These are phyloP conservation scores for Chalcosyrphus nemorum DNA, from an alignment of 2,888 invertebrate genomes.

Conservation along the genomic window DNA sequence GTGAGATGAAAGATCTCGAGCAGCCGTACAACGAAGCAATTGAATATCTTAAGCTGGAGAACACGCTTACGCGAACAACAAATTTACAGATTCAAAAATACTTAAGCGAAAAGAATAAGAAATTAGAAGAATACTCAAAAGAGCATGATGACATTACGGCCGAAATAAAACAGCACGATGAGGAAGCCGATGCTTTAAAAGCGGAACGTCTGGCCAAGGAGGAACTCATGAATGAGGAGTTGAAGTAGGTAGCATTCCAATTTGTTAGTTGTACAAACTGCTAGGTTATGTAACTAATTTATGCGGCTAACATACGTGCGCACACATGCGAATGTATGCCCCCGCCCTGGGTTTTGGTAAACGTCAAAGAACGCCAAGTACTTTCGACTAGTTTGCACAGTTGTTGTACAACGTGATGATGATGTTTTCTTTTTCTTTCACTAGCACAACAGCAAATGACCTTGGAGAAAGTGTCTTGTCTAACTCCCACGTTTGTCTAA, in stretches of 20 bases:
- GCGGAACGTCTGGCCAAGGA: slow-evolving; percentile 83
- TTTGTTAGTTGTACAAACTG: background rate
- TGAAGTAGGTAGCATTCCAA: slow-evolving; percentile 76
- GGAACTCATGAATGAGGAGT: slow-evolving; percentile 77
- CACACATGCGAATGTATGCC: background rate
- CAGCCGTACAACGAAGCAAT: slow-evolving; percentile 91
- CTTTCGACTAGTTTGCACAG: background rate
- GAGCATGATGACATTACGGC: slow-evolving; percentile 85
- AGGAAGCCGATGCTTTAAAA: slow-evolving; percentile 75
- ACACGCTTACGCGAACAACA: slow-evolving; percentile 86
- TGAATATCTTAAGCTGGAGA: slow-evolving; percentile 90
- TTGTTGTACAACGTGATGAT: background rate
- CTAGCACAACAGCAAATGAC: background rate
- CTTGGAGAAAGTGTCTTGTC: slow-evolving; percentile 4
- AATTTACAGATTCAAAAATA: slow-evolving; percentile 89
- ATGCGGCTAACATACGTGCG: too few species aligned
- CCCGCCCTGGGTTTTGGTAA: slow-evolving; percentile 4
- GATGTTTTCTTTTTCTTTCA: background rate
- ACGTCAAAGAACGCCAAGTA: slow-evolving; percentile 23
- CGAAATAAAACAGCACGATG: slow-evolving; percentile 82
- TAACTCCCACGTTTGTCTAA: background rate
- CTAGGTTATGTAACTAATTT: slow-evolving; percentile 45
- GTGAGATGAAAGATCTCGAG: slow-evolving; percentile 90
- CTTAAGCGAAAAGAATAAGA: slow-evolving; percentile 83
- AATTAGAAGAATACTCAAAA: slow-evolving; percentile 85